Evolutionary conservation across 2,113 vertebrate species (phyloP), one percentile per base, ranked within the genome.

Genomic region (Anarrhichthys ocellatus): DNA sequence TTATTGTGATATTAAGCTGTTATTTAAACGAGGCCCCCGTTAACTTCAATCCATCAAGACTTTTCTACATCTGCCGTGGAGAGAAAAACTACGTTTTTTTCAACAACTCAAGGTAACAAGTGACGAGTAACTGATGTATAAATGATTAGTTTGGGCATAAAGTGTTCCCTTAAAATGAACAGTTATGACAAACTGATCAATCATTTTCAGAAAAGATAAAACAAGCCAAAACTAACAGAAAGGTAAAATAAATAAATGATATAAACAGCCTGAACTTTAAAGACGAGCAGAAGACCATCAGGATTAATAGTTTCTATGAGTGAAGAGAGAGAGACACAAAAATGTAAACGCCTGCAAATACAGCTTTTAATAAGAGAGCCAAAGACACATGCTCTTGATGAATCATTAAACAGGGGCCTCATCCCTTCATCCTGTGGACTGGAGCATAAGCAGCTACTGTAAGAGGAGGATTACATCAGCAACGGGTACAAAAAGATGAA

Each of bases 341-440:
- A 52, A 52, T 20, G 36, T 40, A 83, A 76, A 58, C 15, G 0
- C 34, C 52, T 32, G 18, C 44, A 61, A 63, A 82, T 8, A 46
- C 52, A 20, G 40, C 13, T 74, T 88, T 88, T 78, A 87, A 82
- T 87, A 86, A 78, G 77, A 54, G 48, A 81, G 52, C 50, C 54
- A 73, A 20, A 70, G 64, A 80, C 76, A 48, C 64, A 76, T 90
- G 85, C 85, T 87, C 24, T 38, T 81, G 84, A 82, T 91, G 52
- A 87, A 88, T 91, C 82, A 87, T 86, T 91, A 84, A 84, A 89
- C 80, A 2, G 50, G 42, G 15, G 9, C 27, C 44, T 84, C 67
- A 87, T 86, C 85, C 85, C 85, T 87, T 92, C 78, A 90, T 90
- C 83, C 82, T n/a, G 46, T 7, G 68, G 82, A 73, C 54, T 5